Evolutionary conservation across 2,888 invertebrate genomes (phyloP), one percentile per base, ranked within the genome.

Genomic region (Ochropleura plecta): DNA sequence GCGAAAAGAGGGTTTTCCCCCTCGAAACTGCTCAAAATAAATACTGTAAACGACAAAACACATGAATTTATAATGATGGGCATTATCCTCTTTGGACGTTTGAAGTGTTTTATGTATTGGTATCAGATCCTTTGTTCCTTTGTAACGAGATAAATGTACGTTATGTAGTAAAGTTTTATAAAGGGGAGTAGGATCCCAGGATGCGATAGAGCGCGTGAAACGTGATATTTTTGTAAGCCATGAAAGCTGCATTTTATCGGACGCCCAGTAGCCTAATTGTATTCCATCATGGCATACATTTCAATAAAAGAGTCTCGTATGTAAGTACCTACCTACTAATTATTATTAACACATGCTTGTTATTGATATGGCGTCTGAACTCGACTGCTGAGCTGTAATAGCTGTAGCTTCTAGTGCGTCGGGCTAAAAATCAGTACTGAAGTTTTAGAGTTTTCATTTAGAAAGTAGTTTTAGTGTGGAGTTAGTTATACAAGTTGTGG

Each of bases 61-160:
- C 94, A 96, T 96, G 96, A 96, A 96, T 96, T 91, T 95, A 95
- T 96, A 96, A 96, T 96, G 95, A 96, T 94, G 93, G 95, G 94
- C 92, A 94, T 96, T 96, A 96, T 96, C 93, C 95, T 93, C 92
- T 94, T 91, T 93, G 89, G 93, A 94, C 92, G 91, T 95, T 94
- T 96, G 93, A 92, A 96, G 96, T 96, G 96, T 96, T 96, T 96
- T 96, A 96, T 96, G 88, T 96, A 95, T 93, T 93, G 93, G 93
- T 94, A 95, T 92, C 93, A 88, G 87, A 90, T 88, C 93, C 92
- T 95, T 96, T 96, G 95, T 96, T 94, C 95, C 94, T 92, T 96
- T 96, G 95, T 95, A 91, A 91, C 90, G 89, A 92, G 90, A 94
- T 94, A 91, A 93, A 94, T 93, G 91, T 91, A 92, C 87, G 90